A percentile compares a stretch with the other conserved stretches of the same genome.
Conservation (phyloP, 1,140 invertebrate species). For the Aphelenchoides besseyi region DNA sequence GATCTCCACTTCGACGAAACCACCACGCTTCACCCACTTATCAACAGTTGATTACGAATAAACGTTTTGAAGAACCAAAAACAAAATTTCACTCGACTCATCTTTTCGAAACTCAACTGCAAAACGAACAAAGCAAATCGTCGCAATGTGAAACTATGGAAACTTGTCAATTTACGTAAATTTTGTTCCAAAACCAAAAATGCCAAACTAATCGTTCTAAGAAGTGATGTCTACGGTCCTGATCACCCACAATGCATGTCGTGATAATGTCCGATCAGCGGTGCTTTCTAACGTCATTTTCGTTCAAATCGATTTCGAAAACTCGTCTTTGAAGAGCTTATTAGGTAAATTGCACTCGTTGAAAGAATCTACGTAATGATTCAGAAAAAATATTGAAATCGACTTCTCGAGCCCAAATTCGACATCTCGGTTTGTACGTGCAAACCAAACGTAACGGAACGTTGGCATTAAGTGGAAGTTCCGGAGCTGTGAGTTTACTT, state of each 20-base stretch:
- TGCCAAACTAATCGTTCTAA: neutral
- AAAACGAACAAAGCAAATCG: no score
- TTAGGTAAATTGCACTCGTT: neutral
- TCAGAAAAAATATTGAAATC: constrained; percentile 15
- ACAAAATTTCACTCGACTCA: neutral
- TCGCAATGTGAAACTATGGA: neutral
- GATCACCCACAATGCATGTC: neutral
- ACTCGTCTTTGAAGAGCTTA: neutral
- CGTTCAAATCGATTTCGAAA: neutral
- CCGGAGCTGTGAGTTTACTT: neutral
- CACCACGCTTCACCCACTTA: no score
- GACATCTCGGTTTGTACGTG: constrained; percentile 6
- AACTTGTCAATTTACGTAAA: neutral
- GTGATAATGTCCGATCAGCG: neutral
- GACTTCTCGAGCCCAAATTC: neutral
- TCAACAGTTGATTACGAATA: no score
- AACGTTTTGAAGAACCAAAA: no score
- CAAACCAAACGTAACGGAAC: constrained; percentile 15
- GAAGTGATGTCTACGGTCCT: neutral
- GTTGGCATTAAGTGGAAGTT: neutral
- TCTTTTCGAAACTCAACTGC: no score
- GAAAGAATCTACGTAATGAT: neutral
- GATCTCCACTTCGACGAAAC: no score
- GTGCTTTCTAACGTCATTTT: constrained; percentile 6
- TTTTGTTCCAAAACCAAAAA: no score